phyloP scores from a whole-genome alignment of 2,888 invertebrate genomes.

The Pheosia tremula region DNA sequence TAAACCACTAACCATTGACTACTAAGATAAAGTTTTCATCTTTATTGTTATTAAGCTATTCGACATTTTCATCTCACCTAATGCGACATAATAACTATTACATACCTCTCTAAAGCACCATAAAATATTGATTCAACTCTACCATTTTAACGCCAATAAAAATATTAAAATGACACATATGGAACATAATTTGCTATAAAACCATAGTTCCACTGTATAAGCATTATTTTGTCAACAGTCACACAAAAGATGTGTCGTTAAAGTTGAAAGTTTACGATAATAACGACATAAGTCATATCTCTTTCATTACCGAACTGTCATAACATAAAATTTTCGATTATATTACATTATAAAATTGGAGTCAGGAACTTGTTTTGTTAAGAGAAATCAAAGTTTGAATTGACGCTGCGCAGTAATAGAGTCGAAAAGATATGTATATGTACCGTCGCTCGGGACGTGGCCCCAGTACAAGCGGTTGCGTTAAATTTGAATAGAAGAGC shows the following conservation, averaged over 20 bases:
- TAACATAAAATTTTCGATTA: slow-evolving; percentile 53
- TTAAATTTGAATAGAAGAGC: background rate
- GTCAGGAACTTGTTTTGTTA: slow-evolving; percentile 49
- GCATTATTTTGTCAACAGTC: slow-evolving; percentile 54
- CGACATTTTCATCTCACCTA: slow-evolving; percentile 13
- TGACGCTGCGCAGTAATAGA: slow-evolving; percentile 32
- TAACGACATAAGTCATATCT: slow-evolving; percentile 50
- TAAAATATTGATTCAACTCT: slow-evolving; percentile 42
- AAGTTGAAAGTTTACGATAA: slow-evolving; percentile 51
- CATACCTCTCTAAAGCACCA: slow-evolving; percentile 22
- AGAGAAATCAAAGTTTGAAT: slow-evolving; percentile 43
- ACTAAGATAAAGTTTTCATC: background rate
- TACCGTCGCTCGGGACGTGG: slow-evolving; percentile 23
- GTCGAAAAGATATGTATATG: slow-evolving; percentile 43
- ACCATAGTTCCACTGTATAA: slow-evolving; percentile 36
- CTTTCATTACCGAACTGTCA: slow-evolving; percentile 53
- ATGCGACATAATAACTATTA: slow-evolving; percentile 27
- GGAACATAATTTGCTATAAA: slow-evolving; percentile 48
- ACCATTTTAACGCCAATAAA: slow-evolving; percentile 34
- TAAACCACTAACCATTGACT: slow-evolving; percentile 2
- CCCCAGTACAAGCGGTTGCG: slow-evolving; percentile 27
- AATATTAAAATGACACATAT: slow-evolving; percentile 35
- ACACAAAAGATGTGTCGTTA: slow-evolving; percentile 46
- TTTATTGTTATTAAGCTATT: slow-evolving; percentile 5
- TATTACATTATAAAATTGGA: slow-evolving; percentile 55